Percentiles rank a stretch among this genome's conserved stretches.
phyloP scores from a whole-genome alignment of 2,797 vertebrate species.

The Enteromius fasciolatus region DNA sequence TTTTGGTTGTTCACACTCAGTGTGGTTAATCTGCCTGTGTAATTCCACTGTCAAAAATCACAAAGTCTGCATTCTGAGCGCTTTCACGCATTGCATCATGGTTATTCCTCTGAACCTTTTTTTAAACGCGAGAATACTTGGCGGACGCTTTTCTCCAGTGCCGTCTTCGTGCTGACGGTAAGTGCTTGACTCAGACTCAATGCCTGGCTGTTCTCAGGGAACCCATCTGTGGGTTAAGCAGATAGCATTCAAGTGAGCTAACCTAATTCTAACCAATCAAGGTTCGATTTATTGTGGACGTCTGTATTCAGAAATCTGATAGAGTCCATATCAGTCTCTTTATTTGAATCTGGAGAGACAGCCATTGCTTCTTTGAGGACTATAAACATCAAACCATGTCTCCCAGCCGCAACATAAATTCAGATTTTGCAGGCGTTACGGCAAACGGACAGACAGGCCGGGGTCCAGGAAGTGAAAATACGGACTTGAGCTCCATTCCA shows the following conservation, averaged over 20 bases:
- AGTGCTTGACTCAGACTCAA: conserved; percentile 85
- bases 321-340: conserved; percentile 82
- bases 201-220: conserved; percentile 82
- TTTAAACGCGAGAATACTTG: conserved; percentile 49
- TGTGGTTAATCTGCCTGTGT: conserved; percentile 72
- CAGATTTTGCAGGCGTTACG: conserved; percentile 80
- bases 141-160: conserved; percentile 76
- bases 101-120: conserved; percentile 72
- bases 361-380: conserved; percentile 76
- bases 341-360: conserved; percentile 81
- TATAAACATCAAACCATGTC: conserved; percentile 83
- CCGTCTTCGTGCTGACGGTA: conserved; percentile 82
- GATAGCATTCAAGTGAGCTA: conserved; percentile 87
- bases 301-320: conserved; percentile 86
- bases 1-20: conserved; percentile 4
- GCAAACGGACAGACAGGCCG: conserved; percentile 75
- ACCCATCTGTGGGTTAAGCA: conserved; percentile 86
- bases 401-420: conserved; percentile 82
- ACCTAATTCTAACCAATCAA: conserved; percentile 85
- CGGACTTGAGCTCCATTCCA: conserved; percentile 66
- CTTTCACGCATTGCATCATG: conserved; percentile 75
- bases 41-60: conserved; percentile 71
- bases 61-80: conserved; percentile 57
- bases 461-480: conserved; percentile 75
- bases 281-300: conserved; percentile 82